Percentiles rank a stretch among this genome's conserved stretches.
Evolutionary conservation across 2,888 invertebrate genomes (phyloP).

Genomic region (Lasioglossum villosulum): DNA sequence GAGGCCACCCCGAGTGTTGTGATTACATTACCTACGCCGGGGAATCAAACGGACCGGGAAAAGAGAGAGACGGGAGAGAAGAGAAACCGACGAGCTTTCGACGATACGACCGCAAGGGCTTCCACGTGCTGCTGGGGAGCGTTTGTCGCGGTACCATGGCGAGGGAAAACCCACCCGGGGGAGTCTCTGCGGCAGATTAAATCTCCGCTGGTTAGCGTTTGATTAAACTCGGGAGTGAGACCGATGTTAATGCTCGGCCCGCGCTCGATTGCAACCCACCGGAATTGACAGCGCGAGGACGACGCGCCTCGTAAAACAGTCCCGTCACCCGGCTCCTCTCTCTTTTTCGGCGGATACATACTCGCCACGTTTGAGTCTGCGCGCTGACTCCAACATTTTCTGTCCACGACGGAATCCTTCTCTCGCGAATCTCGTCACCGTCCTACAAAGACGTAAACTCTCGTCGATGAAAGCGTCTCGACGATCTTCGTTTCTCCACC

Average conservation of each 20-base stretch:
- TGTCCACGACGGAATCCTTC: not conserved
- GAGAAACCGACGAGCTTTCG: constrained; percentile 41
- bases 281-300: constrained; percentile 76
- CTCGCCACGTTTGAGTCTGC: not conserved
- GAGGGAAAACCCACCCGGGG: constrained; percentile 57
- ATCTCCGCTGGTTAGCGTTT: constrained; percentile 84
- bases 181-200: constrained; percentile 81
- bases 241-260: constrained; percentile 80
- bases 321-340: constrained; percentile 18
- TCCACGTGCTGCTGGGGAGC: constrained; percentile 20
- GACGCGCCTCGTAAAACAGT: constrained; percentile 66
- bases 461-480: constrained; percentile 29
- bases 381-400: not conserved
- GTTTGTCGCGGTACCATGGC: constrained; percentile 25
- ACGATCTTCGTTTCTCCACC: constrained; percentile 35
- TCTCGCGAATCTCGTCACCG: not conserved
- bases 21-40: constrained; percentile 82
- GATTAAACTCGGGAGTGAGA: constrained; percentile 84
- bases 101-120: constrained; percentile 48
- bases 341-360: constrained; percentile 4
- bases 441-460: constrained; percentile 49
- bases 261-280: constrained; percentile 77
- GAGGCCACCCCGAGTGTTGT: constrained; percentile 82
- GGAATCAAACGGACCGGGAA: constrained; percentile 54
- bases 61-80: constrained; percentile 29